phyloP scores from a whole-genome alignment of 1,140 invertebrate genomes.

The Sitodiplosis mosellana region DNA sequence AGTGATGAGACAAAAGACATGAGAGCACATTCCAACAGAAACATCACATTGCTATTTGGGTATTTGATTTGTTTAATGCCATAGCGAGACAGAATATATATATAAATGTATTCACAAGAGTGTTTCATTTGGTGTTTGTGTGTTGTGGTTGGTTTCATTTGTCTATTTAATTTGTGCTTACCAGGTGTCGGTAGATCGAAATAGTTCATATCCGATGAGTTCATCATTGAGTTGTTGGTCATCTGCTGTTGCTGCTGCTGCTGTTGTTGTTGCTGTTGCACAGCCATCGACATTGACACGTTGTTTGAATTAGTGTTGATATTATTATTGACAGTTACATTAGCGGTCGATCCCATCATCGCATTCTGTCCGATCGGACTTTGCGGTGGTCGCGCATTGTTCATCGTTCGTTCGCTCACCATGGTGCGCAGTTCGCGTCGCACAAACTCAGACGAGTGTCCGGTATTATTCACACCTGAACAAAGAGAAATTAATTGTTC shows the following conservation, averaged over 20 bases:
- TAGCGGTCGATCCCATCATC: neutral
- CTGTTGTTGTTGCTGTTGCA: slow-evolving; percentile 2
- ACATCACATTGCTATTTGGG: too few species aligned
- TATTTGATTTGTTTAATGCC: too few species aligned
- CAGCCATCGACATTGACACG: neutral
- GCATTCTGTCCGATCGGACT: slow-evolving; percentile 12
- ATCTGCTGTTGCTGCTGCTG: slow-evolving; percentile 3
- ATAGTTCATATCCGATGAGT: too few species aligned
- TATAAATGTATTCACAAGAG: too few species aligned
- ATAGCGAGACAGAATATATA: too few species aligned
- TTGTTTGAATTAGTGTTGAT: neutral
- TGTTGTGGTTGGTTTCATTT: too few species aligned
- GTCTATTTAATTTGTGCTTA: too few species aligned
- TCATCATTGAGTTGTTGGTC: too few species aligned
- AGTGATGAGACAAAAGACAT: too few species aligned
- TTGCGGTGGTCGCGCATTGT: slow-evolving; percentile 15
- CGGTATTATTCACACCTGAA: slow-evolving; percentile 10
- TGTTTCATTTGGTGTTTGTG: too few species aligned
- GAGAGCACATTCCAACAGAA: too few species aligned
- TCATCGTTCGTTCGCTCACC: slow-evolving; percentile 56
- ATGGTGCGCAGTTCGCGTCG: slow-evolving; percentile 73
- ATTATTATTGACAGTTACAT: slow-evolving; percentile 1
- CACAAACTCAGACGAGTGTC: slow-evolving; percentile 56
- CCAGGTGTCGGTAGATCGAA: too few species aligned
- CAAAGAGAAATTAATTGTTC: neutral